Evolutionary conservation across 2,113 vertebrate species (phyloP).

Genomic region (Anarhynchus alexandrinus): DNA sequence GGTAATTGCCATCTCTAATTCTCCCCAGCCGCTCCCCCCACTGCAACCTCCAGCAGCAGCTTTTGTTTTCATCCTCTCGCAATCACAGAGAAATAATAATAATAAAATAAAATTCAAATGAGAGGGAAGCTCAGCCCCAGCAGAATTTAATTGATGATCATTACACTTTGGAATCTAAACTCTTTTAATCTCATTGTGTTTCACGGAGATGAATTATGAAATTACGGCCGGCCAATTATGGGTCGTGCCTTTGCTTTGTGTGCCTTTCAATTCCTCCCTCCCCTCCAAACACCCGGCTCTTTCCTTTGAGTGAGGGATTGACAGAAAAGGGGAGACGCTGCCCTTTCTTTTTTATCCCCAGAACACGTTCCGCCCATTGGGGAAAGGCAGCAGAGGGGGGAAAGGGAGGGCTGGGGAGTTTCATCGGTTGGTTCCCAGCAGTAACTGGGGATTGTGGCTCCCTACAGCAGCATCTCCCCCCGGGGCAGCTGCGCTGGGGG

Average conservation of each 20-base stretch:
- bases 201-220: slow-evolving; percentile 70
- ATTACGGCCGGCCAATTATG: slow-evolving; percentile 65
- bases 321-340: neutral
- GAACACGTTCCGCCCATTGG: rapidly evolving
- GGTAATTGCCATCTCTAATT: slow-evolving; percentile 39
- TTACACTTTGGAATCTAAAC: slow-evolving; percentile 73
- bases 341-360: rapidly evolving
- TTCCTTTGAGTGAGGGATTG: neutral
- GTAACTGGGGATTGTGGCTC: rapidly evolving
- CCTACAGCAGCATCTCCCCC: neutral
- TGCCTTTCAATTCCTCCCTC: neutral
- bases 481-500: rapidly evolving
- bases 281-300: neutral
- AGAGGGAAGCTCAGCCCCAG: slow-evolving; percentile 67
- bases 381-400: neutral
- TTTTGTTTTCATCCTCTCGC: neutral
- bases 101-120: slow-evolving; percentile 72
- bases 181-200: slow-evolving; percentile 74
- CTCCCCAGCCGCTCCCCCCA: neutral
- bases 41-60: neutral
- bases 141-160: slow-evolving; percentile 75
- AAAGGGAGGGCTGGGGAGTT: neutral
- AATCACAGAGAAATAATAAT: slow-evolving; percentile 28
- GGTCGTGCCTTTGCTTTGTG: slow-evolving; percentile 32
- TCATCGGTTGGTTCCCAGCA: neutral